Evolutionary conservation across 2,113 vertebrate species (phyloP).

Genomic region (Lepisosteus osseus): DNA sequence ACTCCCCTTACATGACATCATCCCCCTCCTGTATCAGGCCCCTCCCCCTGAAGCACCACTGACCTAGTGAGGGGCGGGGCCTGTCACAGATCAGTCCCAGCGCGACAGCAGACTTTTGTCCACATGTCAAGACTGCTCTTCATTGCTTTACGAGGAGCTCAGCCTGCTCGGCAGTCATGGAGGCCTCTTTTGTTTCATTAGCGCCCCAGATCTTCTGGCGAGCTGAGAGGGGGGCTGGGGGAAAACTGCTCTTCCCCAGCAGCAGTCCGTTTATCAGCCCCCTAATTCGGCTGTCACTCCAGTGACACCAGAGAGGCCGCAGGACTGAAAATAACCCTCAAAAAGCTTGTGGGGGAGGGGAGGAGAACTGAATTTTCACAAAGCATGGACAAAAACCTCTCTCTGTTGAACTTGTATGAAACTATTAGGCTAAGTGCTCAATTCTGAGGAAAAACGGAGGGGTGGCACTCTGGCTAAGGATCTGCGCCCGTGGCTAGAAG

Average conservation of each 20-base stretch:
- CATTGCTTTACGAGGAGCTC: not conserved
- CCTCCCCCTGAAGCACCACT: not conserved
- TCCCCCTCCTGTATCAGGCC: not conserved
- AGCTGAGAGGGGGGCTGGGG: not conserved
- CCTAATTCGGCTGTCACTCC: not conserved
- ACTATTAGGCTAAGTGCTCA: too few species aligned
- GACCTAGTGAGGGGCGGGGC: not conserved
- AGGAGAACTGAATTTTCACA: slow-evolving; percentile 46
- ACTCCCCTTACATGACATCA: not conserved
- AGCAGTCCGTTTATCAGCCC: not conserved
- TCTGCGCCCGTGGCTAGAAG: too few species aligned
- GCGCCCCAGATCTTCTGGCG: not conserved
- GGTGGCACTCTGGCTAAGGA: too few species aligned
- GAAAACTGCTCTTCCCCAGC: not conserved
- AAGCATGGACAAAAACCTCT: too few species aligned
- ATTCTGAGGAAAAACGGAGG: too few species aligned
- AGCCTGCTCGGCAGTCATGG: not conserved
- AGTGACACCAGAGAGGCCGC: not conserved
- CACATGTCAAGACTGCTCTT: not conserved
- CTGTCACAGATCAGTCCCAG: not conserved
- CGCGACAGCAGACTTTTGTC: not conserved
- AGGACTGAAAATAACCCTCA: not conserved
- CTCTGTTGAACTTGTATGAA: too few species aligned
- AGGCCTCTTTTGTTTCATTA: not conserved
- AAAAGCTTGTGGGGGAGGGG: too few species aligned